phyloP scores from a whole-genome alignment of 1,140 invertebrate genomes.

The Pseudoatta argentina region DNA sequence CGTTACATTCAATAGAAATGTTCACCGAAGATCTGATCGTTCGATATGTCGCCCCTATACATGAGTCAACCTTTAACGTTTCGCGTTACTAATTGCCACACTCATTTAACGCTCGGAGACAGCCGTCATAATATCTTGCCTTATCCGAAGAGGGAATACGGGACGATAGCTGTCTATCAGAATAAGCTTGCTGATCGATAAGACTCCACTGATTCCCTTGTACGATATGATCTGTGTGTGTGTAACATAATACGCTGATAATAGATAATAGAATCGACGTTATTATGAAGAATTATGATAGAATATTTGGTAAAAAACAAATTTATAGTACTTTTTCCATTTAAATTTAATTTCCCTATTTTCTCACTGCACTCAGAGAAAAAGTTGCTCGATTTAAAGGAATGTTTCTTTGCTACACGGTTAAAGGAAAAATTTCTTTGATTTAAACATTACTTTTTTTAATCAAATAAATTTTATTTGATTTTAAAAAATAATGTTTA shows the following conservation, averaged over 20 bases:
- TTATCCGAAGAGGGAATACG: conserved; percentile 58
- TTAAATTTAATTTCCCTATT: not conserved
- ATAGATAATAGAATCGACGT: conserved; percentile 30
- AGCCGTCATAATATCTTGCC: conserved; percentile 66
- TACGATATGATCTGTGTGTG: conserved; percentile 56
- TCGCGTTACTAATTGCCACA: conserved; percentile 73
- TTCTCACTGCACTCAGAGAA: no score
- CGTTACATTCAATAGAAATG: conserved; percentile 23
- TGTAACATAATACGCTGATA: conserved; percentile 29
- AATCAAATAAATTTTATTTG: no score
- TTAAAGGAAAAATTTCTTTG: no score
- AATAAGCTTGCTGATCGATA: conserved; percentile 65
- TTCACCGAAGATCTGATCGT: not conserved
- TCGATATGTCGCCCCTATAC: conserved; percentile 31
- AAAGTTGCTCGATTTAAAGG: no score
- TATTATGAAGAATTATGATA: not conserved
- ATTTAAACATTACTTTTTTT: no score
- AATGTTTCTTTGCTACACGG: no score
- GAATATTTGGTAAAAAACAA: not conserved
- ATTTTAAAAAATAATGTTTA: no score
- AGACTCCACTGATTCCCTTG: conserved; percentile 50
- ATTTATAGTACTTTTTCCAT: not conserved
- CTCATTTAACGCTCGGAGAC: conserved; percentile 70
- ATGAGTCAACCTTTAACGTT: conserved; percentile 59
- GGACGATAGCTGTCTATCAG: conserved; percentile 51